Evolutionary conservation across 2,113 vertebrate genomes (phyloP), one percentile per base, ranked within the genome.

Genomic region (Centropristis striata): DNA sequence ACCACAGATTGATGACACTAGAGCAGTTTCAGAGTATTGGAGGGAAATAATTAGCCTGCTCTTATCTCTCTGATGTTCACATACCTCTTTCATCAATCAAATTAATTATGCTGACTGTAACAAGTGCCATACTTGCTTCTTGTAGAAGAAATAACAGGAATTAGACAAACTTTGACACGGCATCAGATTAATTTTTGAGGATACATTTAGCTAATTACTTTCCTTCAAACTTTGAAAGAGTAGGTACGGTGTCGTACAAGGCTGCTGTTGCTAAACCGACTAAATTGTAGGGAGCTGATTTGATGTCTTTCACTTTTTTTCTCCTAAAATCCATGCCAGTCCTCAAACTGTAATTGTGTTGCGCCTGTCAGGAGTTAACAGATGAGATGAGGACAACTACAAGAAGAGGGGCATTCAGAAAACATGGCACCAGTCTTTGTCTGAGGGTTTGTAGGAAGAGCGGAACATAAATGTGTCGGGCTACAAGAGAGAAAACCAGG

Each of bases 371-470:
- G 28, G 46, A 49, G 9, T 47, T 46, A 61, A 64, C 49, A 49
- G 72, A 80, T 27, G 21, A 37, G 36, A 74, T 5, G 41, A 78
- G 41, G 77, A 77, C 69, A 83, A n/a, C 55, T 70, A 84, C 77
- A 84, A 74, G 78, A 65, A 63, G 42, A 21, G 8, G 54, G 44
- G 32, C 53, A 36, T 69, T 63, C 46, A 46, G 57, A 61, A 63
- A 82, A 85, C 86, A 85, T 83, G 80, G 75, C 65, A 86, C 8
- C 67, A 37, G 53, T 79, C 81, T 65, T 77, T 75, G 73, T 74
- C 50, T 53, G 59, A 70, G 66, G 5, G 60, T 70, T 46, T 42
- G 28, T 47, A 59, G 42, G 21, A 78, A 66, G 44, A 21, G 21
- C 28, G 67, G 63, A 76, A 85, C 61, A 55, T 28, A 15, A 66